Evolutionary conservation across 2,888 invertebrate species (phyloP), one percentile per base, ranked within the genome.

Genomic region (Leptopilina syphax): DNA sequence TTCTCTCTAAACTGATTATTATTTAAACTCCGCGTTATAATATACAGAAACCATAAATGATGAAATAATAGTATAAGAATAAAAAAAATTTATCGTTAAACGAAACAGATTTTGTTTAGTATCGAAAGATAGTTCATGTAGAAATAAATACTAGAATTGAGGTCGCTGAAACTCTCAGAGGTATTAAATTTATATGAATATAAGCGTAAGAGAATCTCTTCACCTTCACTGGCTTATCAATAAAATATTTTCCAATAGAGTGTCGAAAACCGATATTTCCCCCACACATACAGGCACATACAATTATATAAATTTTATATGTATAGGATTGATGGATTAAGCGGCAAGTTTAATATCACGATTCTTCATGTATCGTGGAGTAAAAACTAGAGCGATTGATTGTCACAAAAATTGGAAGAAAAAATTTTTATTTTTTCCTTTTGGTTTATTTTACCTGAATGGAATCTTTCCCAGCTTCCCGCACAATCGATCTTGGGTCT

Each of bases 401-500:
- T 80, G 65, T 66, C 77, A n/a, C 57, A 27, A n/a, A 34, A 70
- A 66, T 67, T 77, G 79, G n/a, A 79, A 66, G 80, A 44, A 77
- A 78, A 73, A 81, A 80, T 50, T 70, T 50, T 81, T 0, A 1
- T 47, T 50, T 50, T 50, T 50, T 12, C 3, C 9, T 50, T 50
- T 50, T 50, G 0, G 5, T 50, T 50, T 12, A 50, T 60, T 79
- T 84, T 85, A 90, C 90, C 88, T 90, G 90, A 86, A 90, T 89
- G 63, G 90, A 89, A 82, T 90, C 90, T 81, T 89, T 89, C 73
- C 88, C 87, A 73, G 86, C 88, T 80, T 88, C 95, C 83, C 93
- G 92, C 10, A 94, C 93, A 5, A 95, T 91, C 10, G 94, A 94
- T 76, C 96, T 93, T 0, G 96, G 95, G 44, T 93, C 93, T 1